These are phyloP conservation scores for Aplidium turbinatum DNA, from an alignment of 23 tunicate species.

Conservation along the genomic window DNA sequence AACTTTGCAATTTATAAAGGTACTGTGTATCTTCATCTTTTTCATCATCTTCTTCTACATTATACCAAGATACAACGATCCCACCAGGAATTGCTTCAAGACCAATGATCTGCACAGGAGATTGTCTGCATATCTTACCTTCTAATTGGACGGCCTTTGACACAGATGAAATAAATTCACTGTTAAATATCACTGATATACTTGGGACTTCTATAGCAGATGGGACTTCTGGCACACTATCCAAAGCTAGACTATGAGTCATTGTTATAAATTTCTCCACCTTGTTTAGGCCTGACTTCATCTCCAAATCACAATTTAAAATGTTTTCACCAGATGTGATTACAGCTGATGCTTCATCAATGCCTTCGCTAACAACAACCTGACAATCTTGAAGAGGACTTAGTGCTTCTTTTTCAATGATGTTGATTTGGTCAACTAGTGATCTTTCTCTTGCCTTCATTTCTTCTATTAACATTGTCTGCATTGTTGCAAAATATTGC, in stretches of 20 bases:
- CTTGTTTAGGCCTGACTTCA: conserved; percentile 21
- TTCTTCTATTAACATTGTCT: conserved; percentile 38
- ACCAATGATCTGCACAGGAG: conserved; percentile 74
- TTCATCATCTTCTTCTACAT: conserved; percentile 37
- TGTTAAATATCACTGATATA: conserved; percentile 45
- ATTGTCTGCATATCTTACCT: conserved; percentile 43
- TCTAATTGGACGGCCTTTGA: conserved; percentile 11
- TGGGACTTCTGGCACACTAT: conserved; percentile 91
- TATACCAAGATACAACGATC: conserved; percentile 60
- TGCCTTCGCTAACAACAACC: conserved; percentile 60
- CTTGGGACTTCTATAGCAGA: conserved; percentile 70
- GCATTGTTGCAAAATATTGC: conserved; percentile 45
- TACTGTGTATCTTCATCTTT: conserved; percentile 24
- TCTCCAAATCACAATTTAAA: conserved; percentile 50
- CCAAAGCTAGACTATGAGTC: conserved; percentile 56
- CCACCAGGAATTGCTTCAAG: conserved; percentile 85
- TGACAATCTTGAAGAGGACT: conserved; percentile 78
- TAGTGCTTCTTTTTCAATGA: conserved; percentile 58
- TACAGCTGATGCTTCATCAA: conserved; percentile 67
- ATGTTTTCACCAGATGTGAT: conserved; percentile 71
- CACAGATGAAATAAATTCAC: conserved; percentile 44
- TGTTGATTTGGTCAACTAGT: conserved; percentile 37
- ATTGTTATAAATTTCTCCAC: conserved; percentile 60
- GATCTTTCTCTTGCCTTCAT: conserved; percentile 26
- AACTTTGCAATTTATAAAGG: conserved; percentile 66